Conservation (phyloP, 2,113 vertebrate genomes). For the Panthera uncia region DNA sequence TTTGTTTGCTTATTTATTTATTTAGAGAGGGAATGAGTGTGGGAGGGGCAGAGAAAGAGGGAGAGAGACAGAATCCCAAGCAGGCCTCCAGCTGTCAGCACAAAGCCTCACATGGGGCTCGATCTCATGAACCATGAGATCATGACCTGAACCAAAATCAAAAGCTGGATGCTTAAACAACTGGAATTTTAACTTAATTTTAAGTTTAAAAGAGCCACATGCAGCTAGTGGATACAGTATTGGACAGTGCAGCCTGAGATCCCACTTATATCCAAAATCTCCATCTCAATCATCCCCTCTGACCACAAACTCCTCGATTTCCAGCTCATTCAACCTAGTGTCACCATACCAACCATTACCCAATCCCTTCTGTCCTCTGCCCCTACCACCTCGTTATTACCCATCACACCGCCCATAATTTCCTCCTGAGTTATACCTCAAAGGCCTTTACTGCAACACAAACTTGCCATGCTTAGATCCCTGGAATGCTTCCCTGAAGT, state of each 20-base stretch:
- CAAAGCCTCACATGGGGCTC: no score
- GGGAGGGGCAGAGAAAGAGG: no score
- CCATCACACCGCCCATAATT: neutral
- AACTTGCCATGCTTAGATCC: neutral
- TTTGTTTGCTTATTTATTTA: no score
- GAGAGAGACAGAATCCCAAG: no score
- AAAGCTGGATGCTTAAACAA: no score
- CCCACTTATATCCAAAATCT: neutral
- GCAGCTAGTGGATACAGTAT: neutral
- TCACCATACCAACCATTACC: neutral
- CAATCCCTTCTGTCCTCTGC: neutral
- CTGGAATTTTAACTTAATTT: neutral
- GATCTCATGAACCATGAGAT: no score
- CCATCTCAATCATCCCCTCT: neutral
- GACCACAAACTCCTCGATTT: neutral
- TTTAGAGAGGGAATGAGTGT: no score
- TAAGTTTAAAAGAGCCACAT: neutral
- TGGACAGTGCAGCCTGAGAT: neutral
- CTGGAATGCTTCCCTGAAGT: neutral
- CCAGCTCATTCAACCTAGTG: neutral
- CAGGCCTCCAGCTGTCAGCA: no score
- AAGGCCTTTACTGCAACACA: neutral
- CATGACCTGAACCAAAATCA: no score
- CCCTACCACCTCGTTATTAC: neutral
- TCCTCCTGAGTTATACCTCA: neutral